phyloP scores from a whole-genome alignment of 2,888 invertebrate genomes.

The Tortricodes alternella region DNA sequence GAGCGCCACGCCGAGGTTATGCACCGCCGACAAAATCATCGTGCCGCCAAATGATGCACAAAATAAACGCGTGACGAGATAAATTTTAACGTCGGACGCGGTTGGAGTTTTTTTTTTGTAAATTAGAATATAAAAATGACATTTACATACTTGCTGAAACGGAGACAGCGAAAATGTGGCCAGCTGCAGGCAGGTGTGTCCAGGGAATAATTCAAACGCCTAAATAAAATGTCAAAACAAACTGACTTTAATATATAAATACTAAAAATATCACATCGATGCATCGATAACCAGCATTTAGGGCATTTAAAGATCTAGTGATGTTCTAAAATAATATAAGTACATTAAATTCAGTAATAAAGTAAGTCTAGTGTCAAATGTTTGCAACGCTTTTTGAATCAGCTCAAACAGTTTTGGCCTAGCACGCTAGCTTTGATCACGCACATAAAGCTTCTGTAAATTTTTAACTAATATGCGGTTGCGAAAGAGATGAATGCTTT shows the following conservation, averaged over 20 bases:
- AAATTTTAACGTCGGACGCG: slow-evolving; percentile 42
- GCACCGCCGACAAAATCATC: slow-evolving; percentile 53
- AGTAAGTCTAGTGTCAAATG: neutral
- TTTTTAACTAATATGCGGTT: no score
- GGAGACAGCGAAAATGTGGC: slow-evolving; percentile 78
- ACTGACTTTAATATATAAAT: slow-evolving; percentile 14
- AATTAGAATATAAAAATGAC: slow-evolving; percentile 73
- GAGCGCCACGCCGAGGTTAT: slow-evolving; percentile 67
- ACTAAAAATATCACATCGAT: neutral
- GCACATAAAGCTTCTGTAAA: no score
- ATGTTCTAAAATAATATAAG: neutral
- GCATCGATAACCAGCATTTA: neutral
- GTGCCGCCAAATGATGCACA: slow-evolving; percentile 35
- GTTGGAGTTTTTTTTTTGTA: slow-evolving; percentile 52
- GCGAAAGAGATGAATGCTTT: no score
- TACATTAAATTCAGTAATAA: neutral
- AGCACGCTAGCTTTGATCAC: no score
- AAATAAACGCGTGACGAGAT: slow-evolving; percentile 41
- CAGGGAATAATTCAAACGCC: slow-evolving; percentile 51
- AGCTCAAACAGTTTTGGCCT: neutral
- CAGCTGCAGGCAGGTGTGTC: slow-evolving; percentile 66
- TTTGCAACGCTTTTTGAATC: neutral
- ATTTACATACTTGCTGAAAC: slow-evolving; percentile 82
- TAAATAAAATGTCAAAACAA: slow-evolving; percentile 26
- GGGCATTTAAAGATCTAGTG: neutral